Conservation (phyloP, 2,888 invertebrate genomes). For the Melanostoma mellinum region DNA sequence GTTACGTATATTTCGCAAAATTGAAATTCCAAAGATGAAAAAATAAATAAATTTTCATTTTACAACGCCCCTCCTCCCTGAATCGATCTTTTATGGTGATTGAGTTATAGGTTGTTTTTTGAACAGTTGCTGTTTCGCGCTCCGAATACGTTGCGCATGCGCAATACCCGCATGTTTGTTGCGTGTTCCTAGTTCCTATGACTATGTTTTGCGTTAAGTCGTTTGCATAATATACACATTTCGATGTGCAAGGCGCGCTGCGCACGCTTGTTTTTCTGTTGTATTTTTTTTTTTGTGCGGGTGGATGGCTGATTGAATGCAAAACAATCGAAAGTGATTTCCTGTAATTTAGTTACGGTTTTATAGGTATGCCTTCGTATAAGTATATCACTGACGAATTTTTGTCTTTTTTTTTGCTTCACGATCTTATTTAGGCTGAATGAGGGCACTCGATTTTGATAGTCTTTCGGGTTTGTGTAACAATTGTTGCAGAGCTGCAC, state of each 20-base stretch:
- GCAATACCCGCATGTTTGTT: constrained; percentile 50
- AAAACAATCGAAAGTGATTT: constrained; percentile 72
- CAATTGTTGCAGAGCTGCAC: constrained; percentile 2
- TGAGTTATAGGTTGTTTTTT: constrained; percentile 36
- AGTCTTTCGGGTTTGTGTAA: constrained; percentile 37
- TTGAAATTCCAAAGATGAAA: constrained; percentile 62
- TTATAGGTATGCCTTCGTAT: constrained; percentile 38
- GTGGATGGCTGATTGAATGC: constrained; percentile 63
- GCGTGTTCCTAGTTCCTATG: constrained; percentile 26
- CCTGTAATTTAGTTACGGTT: constrained; percentile 69
- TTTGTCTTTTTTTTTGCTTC: neutral
- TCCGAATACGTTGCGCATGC: constrained; percentile 58
- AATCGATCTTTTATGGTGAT: constrained; percentile 28
- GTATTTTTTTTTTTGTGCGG: constrained; percentile 29
- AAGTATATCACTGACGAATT: neutral
- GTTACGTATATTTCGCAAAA: constrained; percentile 66
- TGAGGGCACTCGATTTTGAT: constrained; percentile 55
- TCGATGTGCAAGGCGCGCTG: constrained; percentile 57
- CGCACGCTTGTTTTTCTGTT: constrained; percentile 7
- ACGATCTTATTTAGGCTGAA: constrained; percentile 34
- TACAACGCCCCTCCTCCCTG: neutral
- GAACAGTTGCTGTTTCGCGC: constrained; percentile 35
- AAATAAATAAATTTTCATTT: neutral
- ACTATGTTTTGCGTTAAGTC: constrained; percentile 29
- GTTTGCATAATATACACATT: constrained; percentile 68